Evolutionary conservation across 2,113 vertebrate genomes (phyloP).

Genomic region (Salminus brasiliensis): DNA sequence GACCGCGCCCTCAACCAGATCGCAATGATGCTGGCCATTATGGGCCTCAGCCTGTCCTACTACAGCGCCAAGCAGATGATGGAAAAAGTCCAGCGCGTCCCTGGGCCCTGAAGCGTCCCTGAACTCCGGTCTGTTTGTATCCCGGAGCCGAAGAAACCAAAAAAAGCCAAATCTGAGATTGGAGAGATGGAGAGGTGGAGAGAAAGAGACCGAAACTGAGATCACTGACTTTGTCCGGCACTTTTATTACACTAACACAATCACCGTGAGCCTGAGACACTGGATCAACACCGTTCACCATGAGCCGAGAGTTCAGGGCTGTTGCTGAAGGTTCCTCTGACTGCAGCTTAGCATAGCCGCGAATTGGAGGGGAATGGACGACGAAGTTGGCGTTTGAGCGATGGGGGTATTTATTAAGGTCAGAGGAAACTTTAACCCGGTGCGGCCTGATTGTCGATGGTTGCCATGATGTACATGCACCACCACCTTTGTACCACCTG

Average conservation of each 20-base stretch:
- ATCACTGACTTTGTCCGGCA: constrained; percentile 46
- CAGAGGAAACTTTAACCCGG: constrained; percentile 16
- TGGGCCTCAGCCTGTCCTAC: constrained; percentile 89
- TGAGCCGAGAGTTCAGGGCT: constrained; percentile 26
- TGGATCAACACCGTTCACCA: constrained; percentile 46
- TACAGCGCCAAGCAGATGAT: constrained; percentile 91
- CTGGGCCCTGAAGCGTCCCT: constrained; percentile 63
- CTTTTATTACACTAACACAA: constrained; percentile 32
- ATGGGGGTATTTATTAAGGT: not conserved
- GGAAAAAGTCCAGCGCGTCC: constrained; percentile 66
- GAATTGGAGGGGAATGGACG: constrained; percentile 24
- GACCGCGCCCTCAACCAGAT: constrained; percentile 83
- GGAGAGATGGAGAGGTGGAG: not conserved
- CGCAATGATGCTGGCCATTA: constrained; percentile 88
- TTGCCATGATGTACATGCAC: constrained; percentile 51
- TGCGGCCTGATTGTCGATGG: constrained; percentile 51
- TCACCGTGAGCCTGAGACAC: constrained; percentile 44
- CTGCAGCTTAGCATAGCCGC: constrained; percentile 42
- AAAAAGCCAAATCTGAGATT: not conserved
- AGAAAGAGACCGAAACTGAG: not conserved
- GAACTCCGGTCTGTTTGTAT: not conserved
- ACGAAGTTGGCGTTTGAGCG: not conserved
- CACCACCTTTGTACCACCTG: constrained; percentile 48
- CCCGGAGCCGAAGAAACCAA: not conserved
- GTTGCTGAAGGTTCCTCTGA: constrained; percentile 18